Evolutionary conservation across 2,888 invertebrate genomes (phyloP), one percentile per base, ranked within the genome.

Genomic region (Scrobipalpa costella): DNA sequence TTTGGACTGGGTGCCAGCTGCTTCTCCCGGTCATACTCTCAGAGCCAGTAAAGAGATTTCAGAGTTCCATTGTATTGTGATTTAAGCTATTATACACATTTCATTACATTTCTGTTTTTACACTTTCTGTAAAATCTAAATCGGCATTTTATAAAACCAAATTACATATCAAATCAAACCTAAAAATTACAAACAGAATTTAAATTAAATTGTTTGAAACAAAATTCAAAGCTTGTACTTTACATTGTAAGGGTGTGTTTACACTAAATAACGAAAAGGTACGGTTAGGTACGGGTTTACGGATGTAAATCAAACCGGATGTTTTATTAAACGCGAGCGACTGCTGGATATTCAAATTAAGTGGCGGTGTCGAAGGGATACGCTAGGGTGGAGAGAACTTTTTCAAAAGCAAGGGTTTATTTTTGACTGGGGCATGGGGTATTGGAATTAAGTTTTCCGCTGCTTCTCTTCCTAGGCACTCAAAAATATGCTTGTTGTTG

Each of bases 261-360:
- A 85, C 88, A 86, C 80, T 80, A 79, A 80, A 84, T 81, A 83
- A 80, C 81, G 40, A n/a, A 40, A 40, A 40, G 40, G 40, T 40
- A 40, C 40, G 86, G 83, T 81, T 81, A 82, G 90, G 90, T 89
- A 86, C 84, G 81, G 88, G 86, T 88, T 88, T 86, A 85, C 79
- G 79, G 78, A 88, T 87, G 88, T 89, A 89, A 90, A 91, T 91
- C 90, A 88, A 90, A 87, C 80, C 83, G 83, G 84, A 87, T 91
- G 89, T 90, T 91, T 90, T 91, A 90, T 91, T 90, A 90, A 91
- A 90, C 89, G 88, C 86, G 85, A 83, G 77, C 76, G 80, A 79
- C 79, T 81, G 86, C 84, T 81, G 83, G 86, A 85, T 90, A 90
- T 91, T 90, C 88, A 90, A 90, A 91, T 91, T 88, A 89, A 88